Evolutionary conservation across 2,888 invertebrate species (phyloP), one percentile per base, ranked within the genome.

Genomic region (Drosophila ustulata): DNA sequence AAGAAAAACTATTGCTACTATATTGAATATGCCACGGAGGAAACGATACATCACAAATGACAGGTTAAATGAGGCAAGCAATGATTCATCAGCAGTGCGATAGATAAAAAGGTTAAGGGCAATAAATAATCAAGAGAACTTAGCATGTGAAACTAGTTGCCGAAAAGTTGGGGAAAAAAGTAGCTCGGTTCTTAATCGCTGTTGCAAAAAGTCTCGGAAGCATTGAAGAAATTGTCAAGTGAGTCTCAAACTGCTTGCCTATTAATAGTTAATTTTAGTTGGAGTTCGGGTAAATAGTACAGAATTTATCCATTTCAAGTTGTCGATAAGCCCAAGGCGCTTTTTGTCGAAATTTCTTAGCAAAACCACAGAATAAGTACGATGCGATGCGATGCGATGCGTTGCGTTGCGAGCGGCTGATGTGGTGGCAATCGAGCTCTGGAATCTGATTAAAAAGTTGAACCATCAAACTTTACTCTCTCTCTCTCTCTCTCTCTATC

Each of bases 371-470:
- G 47, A 58, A 49, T 52, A 64, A 74, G 57, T 46, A 43, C 3
- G 13, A n/a, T 39, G 11, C 32, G 13, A 39, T 39, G 39, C 34
- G 34, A 4, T 34, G 34, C 37, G 37, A n/a, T 37, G 39, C 37
- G 37, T 2, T 37, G 37, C 37, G 11, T n/a, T 37, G 28, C 47
- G 59, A 50, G 76, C 34, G 50, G 61, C 62, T 61, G 72, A 72
- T 71, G 76, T 66, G 70, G 63, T 71, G 70, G 88, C 75, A 80
- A 85, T 88, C 73, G 85, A 71, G 83, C 71, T 70, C 32, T 9
- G 70, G 84, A 88, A 88, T 88, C 84, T 84, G 87, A 83, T 88
- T 85, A 81, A 81, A 88, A 85, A 85, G 80, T 88, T 85, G 61
- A 86, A 59, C 78, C 85, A 75, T 79, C 84, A 87, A 83, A 85